phyloP scores from a whole-genome alignment of 1,140 invertebrate species.

The Bicyclus anynana region DNA sequence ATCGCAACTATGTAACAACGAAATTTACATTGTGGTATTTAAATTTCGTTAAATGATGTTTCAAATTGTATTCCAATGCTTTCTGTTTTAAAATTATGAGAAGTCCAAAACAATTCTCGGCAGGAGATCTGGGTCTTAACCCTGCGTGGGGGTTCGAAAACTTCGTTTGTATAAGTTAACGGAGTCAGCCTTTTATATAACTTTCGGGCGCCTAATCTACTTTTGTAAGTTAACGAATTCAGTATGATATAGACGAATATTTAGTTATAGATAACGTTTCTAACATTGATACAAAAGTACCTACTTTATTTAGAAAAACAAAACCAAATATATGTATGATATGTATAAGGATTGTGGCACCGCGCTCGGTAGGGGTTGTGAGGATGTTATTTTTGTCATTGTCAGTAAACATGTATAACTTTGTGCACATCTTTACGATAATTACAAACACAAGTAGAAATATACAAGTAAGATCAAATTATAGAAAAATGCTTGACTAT shows the following conservation, averaged over 20 bases:
- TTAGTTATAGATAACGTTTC: too few species aligned
- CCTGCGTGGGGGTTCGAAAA: slow-evolving; percentile 31
- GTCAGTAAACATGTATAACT: too few species aligned
- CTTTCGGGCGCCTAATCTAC: slow-evolving; percentile 26
- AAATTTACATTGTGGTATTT: not conserved
- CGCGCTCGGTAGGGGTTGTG: too few species aligned
- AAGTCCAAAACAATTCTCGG: slow-evolving; percentile 36
- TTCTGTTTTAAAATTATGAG: slow-evolving; percentile 10
- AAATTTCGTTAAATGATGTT: not conserved
- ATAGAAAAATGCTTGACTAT: too few species aligned
- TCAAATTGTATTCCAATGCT: not conserved
- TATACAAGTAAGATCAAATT: too few species aligned
- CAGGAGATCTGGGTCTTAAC: slow-evolving; percentile 33
- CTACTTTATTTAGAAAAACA: too few species aligned
- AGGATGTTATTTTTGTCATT: too few species aligned
- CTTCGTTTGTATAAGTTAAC: slow-evolving; percentile 27
- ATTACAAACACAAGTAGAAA: too few species aligned
- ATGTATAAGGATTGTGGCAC: too few species aligned
- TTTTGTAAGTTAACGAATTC: slow-evolving; percentile 19
- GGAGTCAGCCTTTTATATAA: slow-evolving; percentile 25
- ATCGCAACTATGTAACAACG: not conserved
- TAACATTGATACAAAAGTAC: too few species aligned
- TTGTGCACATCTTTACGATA: too few species aligned
- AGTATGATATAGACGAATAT: not conserved
- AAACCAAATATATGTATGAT: too few species aligned